Evolutionary conservation across 2,797 vertebrate species (phyloP), one percentile per base, ranked within the genome.

Genomic region (Epinephelus coioides): DNA sequence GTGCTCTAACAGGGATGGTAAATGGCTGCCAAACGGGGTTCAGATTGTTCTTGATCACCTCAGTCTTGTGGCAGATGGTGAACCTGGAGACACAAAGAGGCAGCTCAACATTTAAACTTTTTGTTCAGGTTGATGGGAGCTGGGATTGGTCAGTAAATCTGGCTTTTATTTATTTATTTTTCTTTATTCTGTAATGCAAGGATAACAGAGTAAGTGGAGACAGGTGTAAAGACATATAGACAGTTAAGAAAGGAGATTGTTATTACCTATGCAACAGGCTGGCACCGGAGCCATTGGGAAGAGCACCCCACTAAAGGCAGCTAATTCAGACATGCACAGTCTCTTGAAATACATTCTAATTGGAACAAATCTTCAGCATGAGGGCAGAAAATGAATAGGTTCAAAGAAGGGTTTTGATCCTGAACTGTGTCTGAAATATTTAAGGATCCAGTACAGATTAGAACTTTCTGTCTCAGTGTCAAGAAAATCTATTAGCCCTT

Each of bases 11-110:
- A 0, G 97, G 97, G 85, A 98, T 97, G 88, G 96, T 97, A 86
- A 97, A 98, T 1, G 96, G 93, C 90, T 97, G 97, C 97, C 97
- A 98, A n/a, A 97, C 97, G 0, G 97, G 97, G 81, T 97, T 98
- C 86, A 98, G 91, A 0, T 96, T 98, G 91, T 97, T 98, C 89
- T 97, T 98, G 90, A 98, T 96, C 43, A 98, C 97, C 79, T 98
- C 97, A 0, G 97, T 98, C 94, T 97, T 97, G 86, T 98, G 97
- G 85, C 97, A 98, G 89, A 98, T 98, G 21, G 97, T 98, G 91
- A 98, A 98, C 88, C 97, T 97, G 90, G 19, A 64, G 25, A 81
- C n/a, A 80, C 23, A 82, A 54, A 71, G 14, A 73, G 61, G 59
- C 7, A 21, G 12, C 18, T 54, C 54, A 62, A 81, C 21, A 10